Evolutionary conservation across 2,888 invertebrate genomes (phyloP), one percentile per base, ranked within the genome.

Genomic region (Athalia rosae): DNA sequence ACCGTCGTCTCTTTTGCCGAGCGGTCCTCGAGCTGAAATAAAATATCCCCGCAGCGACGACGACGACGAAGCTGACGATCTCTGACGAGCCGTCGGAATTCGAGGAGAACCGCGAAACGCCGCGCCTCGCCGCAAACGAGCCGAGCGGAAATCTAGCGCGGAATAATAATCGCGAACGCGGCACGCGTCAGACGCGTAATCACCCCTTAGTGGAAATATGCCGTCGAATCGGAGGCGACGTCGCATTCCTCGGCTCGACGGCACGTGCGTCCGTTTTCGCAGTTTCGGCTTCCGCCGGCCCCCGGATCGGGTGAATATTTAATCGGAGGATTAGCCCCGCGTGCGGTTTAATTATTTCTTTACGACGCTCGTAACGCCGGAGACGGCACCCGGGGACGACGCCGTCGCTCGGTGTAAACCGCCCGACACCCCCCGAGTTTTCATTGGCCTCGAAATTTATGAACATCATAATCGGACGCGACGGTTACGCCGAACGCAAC

Each of bases 401-500:
- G 53, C n/a, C 53, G 61, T 61, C 61, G 61, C 15, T 8, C 61
- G 8, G 15, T 61, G 4, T 61, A 13, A 15, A 61, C 53, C 53
- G n/a, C 15, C 3, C 9, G 9, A 50, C 13, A 41, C 9, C 58
- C 9, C 58, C 0, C 45, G 8, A 43, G 41, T 45, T 56, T 56
- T 28, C 11, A 50, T 71, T 50, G 15, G 45, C 45, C 45, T 71
- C 13, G 0, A 71, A 56, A 45, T 71, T 43, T 56, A 58, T 58
- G 71, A 58, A 71, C 71, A 71, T 71, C 58, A 71, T 71, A 58
- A 71, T 71, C 58, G 43, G 8, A 43, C 28, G 58, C 45, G 58
- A 56, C 28, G 28, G 50, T 9, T 28, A 43, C 13, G 8, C 5
- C 6, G 56, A 13, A 53, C 47, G 41, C n/a, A 4, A n/a, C 8